phyloP scores from a whole-genome alignment of 2,888 invertebrate species.

The Dynastes tityus region DNA sequence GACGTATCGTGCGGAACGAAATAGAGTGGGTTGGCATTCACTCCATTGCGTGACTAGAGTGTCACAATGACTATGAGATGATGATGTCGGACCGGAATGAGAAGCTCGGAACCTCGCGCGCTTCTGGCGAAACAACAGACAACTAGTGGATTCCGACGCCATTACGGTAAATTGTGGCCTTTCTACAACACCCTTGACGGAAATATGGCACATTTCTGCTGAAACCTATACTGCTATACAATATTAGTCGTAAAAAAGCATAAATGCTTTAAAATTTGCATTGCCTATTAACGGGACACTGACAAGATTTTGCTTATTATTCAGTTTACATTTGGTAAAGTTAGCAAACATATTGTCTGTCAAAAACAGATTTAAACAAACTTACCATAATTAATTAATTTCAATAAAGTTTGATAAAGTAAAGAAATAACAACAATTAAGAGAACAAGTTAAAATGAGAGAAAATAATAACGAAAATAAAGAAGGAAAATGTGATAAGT shows the following conservation, averaged over 20 bases:
- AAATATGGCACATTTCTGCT: conserved; percentile 14
- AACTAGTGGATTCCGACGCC: neutral
- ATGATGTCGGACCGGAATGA: conserved; percentile 31
- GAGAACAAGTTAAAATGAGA: too few relatives aligned
- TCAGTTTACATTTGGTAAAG: too few relatives aligned
- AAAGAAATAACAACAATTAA: too few relatives aligned
- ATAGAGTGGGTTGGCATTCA: conserved; percentile 17
- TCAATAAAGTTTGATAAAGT: too few relatives aligned
- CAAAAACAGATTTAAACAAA: too few relatives aligned
- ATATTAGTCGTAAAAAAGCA: neutral
- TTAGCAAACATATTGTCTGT: too few relatives aligned
- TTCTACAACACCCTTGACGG: conserved; percentile 20
- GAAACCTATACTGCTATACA: neutral
- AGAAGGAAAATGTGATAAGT: too few relatives aligned
- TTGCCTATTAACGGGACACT: too few relatives aligned
- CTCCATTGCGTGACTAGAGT: conserved; percentile 30
- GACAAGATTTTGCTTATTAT: too few relatives aligned
- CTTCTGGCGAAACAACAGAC: conserved; percentile 27
- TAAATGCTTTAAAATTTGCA: too few relatives aligned
- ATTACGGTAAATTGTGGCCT: conserved; percentile 26
- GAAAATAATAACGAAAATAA: too few relatives aligned
- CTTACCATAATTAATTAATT: too few relatives aligned
- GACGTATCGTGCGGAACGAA: conserved; percentile 17
- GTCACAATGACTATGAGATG: conserved; percentile 22
- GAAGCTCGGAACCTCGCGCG: conserved; percentile 18